Base-by-base conservation (phyloP, 23 tunicate genomes). In the Ciona savignyi region DNA sequence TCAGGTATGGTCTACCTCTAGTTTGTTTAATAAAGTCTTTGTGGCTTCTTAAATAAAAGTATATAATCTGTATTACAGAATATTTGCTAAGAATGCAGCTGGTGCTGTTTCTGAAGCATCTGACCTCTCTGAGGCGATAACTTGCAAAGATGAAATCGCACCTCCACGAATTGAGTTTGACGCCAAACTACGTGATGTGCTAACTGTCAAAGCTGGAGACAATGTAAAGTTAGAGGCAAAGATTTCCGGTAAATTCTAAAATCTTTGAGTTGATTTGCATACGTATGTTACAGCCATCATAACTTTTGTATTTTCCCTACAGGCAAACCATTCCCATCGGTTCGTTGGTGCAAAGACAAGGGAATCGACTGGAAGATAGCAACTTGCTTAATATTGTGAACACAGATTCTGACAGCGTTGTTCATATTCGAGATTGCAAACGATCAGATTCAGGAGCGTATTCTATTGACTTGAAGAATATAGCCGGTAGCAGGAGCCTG, bases 151-250 rank as follows among this genome's bases (percentile, higher is more conserved):
- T 35, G 90, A 90, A 84, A 35, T 80, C 24, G 62, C 51, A 26
- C 85, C 86, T 31, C 98, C 98, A 23, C 66, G 78, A 19, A 76
- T 93, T 42, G 84, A 85, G 68, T 80, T 93, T 30, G 94, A 93
- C 74, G 74, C 81, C 25, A 77, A 78, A 67, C 29, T 93, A 6
- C 27, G 80, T 23, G 90, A 93, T 67, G 81, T 81, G 22, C 33
- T 93, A 29, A 68, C 62, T 11, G 87, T 78, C 21, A 74, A 82
- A 68, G 85, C 86, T 1, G 94, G 98, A 2, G 95, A 87, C 49
- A 75, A 0, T 30, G 79, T 85, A 33, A 71, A 78, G 29, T 68
- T 85, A 2, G 84, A 72, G 29, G 90, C 83, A 4, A 29, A 35
- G 32, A 78, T 85, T 27, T 78, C 90, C 9, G 89, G 89, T 77